Percentiles rank a stretch among this genome's conserved stretches.
Evolutionary conservation across 2,113 vertebrate genomes (phyloP).

Genomic region (Clupea harengus): DNA sequence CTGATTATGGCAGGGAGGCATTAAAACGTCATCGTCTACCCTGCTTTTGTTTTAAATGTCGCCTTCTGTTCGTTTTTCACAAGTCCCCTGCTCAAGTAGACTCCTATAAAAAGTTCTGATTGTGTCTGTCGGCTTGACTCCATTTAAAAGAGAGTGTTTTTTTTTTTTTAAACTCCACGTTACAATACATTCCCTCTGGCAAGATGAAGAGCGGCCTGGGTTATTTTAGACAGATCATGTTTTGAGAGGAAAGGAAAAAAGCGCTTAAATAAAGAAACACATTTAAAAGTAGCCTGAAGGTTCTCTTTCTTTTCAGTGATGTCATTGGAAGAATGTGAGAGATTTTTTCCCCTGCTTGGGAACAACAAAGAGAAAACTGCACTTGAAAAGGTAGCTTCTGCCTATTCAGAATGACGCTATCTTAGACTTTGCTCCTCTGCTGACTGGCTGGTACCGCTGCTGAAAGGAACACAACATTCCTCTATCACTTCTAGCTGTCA

Average conservation of each 20-base stretch:
- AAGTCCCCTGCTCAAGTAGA: not conserved
- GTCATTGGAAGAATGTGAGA: not conserved
- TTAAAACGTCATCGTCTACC: constrained; percentile 23
- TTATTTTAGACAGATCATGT: not conserved
- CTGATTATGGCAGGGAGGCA: constrained; percentile 24
- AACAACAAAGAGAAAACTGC: not conserved
- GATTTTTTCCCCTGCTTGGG: not conserved
- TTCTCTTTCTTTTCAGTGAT: not conserved
- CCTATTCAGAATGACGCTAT: not conserved
- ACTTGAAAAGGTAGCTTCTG: not conserved
- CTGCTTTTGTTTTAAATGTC: constrained; percentile 26
- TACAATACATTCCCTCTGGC: not conserved
- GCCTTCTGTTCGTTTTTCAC: constrained; percentile 7
- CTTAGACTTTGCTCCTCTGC: not conserved
- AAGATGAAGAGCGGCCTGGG: not conserved
- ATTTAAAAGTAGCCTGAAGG: not conserved
- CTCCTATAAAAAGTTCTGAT: not conserved
- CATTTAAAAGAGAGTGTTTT: not conserved
- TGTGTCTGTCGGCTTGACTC: not conserved
- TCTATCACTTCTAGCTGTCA: not conserved
- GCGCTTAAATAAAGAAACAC: not conserved
- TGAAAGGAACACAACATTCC: not conserved
- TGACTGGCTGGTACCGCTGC: not conserved
- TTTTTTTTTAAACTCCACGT: not conserved
- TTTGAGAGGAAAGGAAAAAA: not conserved